Evolutionary conservation across 2,888 invertebrate species (phyloP), one percentile per base, ranked within the genome.

Genomic region (Pherbina coryleti): DNA sequence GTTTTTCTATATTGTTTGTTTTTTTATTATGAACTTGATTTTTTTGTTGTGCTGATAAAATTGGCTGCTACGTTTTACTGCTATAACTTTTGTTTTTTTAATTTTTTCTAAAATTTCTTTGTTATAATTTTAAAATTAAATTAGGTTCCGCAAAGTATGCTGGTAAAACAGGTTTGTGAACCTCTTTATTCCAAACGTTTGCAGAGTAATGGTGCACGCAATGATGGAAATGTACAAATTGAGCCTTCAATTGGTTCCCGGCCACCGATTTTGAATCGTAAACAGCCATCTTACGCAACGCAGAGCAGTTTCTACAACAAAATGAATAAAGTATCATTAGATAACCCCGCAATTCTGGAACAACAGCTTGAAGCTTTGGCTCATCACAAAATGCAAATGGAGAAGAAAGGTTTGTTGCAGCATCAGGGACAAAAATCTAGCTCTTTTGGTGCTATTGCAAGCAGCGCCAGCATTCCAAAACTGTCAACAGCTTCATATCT

Each of bases 101-200:
- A 74, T 25, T 37, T 25, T 60, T 34, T 51, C 64, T 77, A 17
- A 55, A 34, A 57, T 80, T 79, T 22, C 22, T 64, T 62, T 76
- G 31, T 9, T 78, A 75, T 75, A 5, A 73, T 79, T 19, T 22
- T 25, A 51, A 64, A 53, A 8, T 31, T 37, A 34, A 1, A 31
- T 69, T 77, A 89, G 93, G 93, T 96, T 84, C 95, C 95, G 79
- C 94, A 94, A 85, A 95, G 95, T 88, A 94, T 94, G 83, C 91
- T 92, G 5, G 91, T 95, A 72, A 93, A 92, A 86, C 92, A 93
- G 83, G 90, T 93, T 74, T 91, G 93, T 74, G 94, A 94, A 84
- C 95, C 95, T 3, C 93, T 94, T 9, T 96, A 93, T 88, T 94
- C 95, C 53, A 92, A 94, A 34, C 92, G 95, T 72, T 88, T 93